Conservation (phyloP, 2,797 vertebrate genomes). For the Tamandua tetradactyla region DNA sequence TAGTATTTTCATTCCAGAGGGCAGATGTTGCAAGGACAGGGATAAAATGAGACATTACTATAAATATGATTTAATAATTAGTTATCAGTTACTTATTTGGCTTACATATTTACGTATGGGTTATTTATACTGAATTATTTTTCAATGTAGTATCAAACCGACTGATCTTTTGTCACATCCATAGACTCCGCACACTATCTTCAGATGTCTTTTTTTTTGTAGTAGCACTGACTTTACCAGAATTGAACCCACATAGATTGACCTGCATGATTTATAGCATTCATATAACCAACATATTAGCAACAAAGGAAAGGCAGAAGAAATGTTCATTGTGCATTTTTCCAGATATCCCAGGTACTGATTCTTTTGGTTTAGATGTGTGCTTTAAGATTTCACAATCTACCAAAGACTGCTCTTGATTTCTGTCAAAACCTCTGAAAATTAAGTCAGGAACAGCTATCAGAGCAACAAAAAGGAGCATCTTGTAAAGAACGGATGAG, state of each 20-base stretch:
- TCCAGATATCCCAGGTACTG: not conserved
- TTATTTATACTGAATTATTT: not conserved
- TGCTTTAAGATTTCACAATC: constrained; percentile 6
- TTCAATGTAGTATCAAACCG: not conserved
- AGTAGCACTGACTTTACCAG: not conserved
- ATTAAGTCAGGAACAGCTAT: not conserved
- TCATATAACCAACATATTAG: not conserved
- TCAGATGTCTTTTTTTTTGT: not conserved
- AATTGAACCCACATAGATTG: not conserved
- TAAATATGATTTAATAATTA: constrained; percentile 17
- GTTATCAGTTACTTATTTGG: too few species aligned
- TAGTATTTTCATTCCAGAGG: not conserved
- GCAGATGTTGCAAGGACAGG: not conserved
- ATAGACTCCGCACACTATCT: not conserved
- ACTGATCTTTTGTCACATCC: not conserved
- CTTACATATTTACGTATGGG: too few species aligned
- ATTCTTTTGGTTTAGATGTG: not conserved
- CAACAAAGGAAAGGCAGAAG: not conserved
- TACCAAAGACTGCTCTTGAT: not conserved
- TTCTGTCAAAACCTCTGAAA: constrained; percentile 32
- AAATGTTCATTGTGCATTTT: not conserved
- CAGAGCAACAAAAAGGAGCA: not conserved
- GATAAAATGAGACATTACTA: constrained; percentile 25
- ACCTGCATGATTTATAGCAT: not conserved
- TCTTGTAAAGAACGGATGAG: not conserved